These are phyloP conservation scores for Orchestes rusci DNA, from an alignment of 2,888 invertebrate species.

Conservation along the genomic window DNA sequence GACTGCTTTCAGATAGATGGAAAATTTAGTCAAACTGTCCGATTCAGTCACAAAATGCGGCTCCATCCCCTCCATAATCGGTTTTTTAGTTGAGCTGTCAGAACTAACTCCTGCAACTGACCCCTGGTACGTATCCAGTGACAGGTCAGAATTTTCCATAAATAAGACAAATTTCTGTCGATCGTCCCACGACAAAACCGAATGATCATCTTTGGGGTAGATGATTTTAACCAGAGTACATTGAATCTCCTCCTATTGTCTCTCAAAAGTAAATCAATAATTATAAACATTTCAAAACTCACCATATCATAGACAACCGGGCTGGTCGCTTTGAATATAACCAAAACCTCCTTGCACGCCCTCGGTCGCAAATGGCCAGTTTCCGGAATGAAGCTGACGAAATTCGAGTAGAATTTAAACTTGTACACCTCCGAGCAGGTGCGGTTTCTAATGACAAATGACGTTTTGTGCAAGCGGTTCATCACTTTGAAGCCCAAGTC, in stretches of 20 bases:
- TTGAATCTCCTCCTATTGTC: conserved; percentile 29
- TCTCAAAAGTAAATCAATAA: conserved; percentile 4
- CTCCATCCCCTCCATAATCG: conserved; percentile 36
- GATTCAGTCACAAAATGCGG: conserved; percentile 29
- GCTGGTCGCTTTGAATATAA: conserved; percentile 45
- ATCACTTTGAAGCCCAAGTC: conserved; percentile 42
- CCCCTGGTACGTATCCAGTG: too few relatives aligned
- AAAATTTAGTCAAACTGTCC: conserved; percentile 38
- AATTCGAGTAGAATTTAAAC: conserved; percentile 41
- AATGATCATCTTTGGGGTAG: conserved; percentile 29
- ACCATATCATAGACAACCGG: conserved; percentile 39
- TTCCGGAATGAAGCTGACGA: conserved; percentile 46
- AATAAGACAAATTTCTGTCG: conserved; percentile 35
- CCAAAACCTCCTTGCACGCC: conserved; percentile 46
- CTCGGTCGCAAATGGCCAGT: conserved; percentile 44
- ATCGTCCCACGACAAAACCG: conserved; percentile 42
- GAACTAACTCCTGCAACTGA: too few relatives aligned
- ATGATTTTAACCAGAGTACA: conserved; percentile 32
- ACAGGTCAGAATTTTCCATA: conserved; percentile 1
- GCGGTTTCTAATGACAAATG: conserved; percentile 43
- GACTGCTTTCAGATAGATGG: conserved; percentile 47
- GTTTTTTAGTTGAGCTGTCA: conserved; percentile 22
- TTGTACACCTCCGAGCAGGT: conserved; percentile 37
- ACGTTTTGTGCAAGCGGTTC: conserved; percentile 38
- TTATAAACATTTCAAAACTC: conserved; percentile 12